phyloP scores from a whole-genome alignment of 2,113 vertebrate genomes.

The Romanogobio albipinnatus region DNA sequence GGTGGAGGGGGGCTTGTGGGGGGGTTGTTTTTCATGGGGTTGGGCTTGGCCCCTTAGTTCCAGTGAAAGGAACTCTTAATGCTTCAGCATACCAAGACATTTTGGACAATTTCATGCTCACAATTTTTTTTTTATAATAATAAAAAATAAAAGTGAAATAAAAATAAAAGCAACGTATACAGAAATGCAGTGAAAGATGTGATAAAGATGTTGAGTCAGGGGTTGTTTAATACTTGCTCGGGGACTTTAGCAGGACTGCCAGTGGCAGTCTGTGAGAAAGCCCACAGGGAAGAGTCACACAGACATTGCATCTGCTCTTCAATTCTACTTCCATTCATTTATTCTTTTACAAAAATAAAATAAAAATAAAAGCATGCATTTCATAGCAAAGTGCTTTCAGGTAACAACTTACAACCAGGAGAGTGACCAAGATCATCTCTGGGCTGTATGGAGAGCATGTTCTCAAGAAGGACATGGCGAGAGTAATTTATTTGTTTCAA shows the following conservation, averaged over 20 bases:
- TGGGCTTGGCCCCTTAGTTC: too few relatives aligned
- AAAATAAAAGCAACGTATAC: not conserved
- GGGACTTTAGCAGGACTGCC: slow-evolving; percentile 25
- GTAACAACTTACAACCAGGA: not conserved
- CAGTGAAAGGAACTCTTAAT: too few relatives aligned
- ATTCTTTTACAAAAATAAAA: not conserved
- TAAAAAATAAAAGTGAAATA: too few relatives aligned
- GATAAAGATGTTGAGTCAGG: slow-evolving; percentile 47
- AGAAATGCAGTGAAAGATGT: not conserved
- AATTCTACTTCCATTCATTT: not conserved
- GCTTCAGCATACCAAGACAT: too few relatives aligned
- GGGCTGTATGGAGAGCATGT: slow-evolving; percentile 54
- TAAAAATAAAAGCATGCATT: not conserved
- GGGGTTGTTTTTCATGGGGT: too few relatives aligned
- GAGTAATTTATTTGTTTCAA: slow-evolving; percentile 68
- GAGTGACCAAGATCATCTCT: slow-evolving; percentile 59
- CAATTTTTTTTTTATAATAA: too few relatives aligned
- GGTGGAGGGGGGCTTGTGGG: too few relatives aligned
- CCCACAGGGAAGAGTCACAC: slow-evolving; percentile 38
- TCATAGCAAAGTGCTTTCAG: not conserved
- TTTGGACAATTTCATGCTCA: too few relatives aligned
- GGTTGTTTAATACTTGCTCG: slow-evolving; percentile 34
- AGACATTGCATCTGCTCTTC: slow-evolving; percentile 7
- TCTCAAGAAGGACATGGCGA: slow-evolving; percentile 52
- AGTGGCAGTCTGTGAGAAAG: slow-evolving; percentile 47